These are phyloP conservation scores for Erannis defoliaria DNA, from an alignment of 2,888 invertebrate genomes.

Conservation along the genomic window DNA sequence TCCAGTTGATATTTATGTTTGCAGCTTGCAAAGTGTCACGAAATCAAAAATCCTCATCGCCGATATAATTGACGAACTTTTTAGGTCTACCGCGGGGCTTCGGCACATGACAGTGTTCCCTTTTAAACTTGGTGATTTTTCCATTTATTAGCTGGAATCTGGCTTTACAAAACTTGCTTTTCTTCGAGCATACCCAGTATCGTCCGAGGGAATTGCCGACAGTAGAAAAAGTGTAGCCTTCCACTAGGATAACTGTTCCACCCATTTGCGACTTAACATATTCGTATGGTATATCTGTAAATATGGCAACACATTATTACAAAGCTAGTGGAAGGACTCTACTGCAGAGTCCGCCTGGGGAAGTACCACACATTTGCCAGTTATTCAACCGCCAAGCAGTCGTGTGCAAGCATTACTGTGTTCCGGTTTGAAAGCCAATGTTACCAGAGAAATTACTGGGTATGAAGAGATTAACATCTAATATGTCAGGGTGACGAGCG, in stretches of 20 bases:
- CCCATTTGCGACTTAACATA: slow-evolving; percentile 32
- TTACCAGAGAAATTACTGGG: no score
- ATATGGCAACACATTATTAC: not conserved
- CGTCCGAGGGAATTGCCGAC: slow-evolving; percentile 19
- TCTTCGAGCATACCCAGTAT: slow-evolving; percentile 38
- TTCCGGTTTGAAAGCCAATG: no score
- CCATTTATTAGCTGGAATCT: slow-evolving; percentile 34
- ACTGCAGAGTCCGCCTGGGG: no score
- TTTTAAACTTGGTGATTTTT: slow-evolving; percentile 34
- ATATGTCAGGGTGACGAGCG: no score
- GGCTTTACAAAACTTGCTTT: slow-evolving; percentile 39
- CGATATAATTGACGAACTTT: slow-evolving; percentile 29
- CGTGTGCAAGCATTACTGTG: no score
- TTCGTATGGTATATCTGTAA: slow-evolving; percentile 29
- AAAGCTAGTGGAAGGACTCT: not conserved
- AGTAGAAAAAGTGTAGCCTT: slow-evolving; percentile 33
- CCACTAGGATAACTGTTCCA: slow-evolving; percentile 33
- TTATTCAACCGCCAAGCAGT: no score
- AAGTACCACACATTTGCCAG: no score
- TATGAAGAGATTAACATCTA: no score
- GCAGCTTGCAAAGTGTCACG: not conserved
- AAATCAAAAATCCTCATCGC: slow-evolving; percentile 25
- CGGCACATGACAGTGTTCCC: slow-evolving; percentile 37
- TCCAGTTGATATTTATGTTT: not conserved
- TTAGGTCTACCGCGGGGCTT: slow-evolving; percentile 17